Percentiles rank a stretch among this genome's conserved stretches.
phyloP scores from a whole-genome alignment of 2,888 invertebrate genomes.

The Dendrolimus houi region DNA sequence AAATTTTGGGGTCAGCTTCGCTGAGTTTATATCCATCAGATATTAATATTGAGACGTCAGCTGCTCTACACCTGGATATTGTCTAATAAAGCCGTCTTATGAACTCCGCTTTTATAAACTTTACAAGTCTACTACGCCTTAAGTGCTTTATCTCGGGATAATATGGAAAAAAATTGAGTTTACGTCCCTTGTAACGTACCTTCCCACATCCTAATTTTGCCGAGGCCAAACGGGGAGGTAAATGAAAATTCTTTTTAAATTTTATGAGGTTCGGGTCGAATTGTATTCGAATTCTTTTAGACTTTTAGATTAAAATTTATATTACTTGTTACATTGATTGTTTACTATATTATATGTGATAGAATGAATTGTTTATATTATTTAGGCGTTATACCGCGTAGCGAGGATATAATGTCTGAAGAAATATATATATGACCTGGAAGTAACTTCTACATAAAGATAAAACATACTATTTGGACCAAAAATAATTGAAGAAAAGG shows the following conservation, averaged over 20 bases:
- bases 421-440: too few relatives aligned
- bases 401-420: too few relatives aligned
- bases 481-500: too few relatives aligned
- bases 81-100: conserved; percentile 63
- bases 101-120: conserved; percentile 60
- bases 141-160: conserved; percentile 33
- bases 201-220: conserved; percentile 22
- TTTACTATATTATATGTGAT: background rate
- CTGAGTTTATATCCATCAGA: conserved; percentile 42
- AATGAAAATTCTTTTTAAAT: background rate
- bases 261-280: background rate
- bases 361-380: too few relatives aligned
- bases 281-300: background rate
- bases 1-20: conserved; percentile 41
- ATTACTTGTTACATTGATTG: background rate
- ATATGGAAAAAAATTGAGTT: conserved; percentile 29
- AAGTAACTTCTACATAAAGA: too few relatives aligned
- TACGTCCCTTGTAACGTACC: conserved; percentile 22
- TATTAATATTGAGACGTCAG: conserved; percentile 64
- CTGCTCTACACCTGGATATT: conserved; percentile 60
- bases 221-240: conserved; percentile 8
- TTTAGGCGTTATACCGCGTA: too few relatives aligned
- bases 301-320: background rate
- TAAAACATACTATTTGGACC: too few relatives aligned
- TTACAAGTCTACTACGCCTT: conserved; percentile 38